Evolutionary conservation across 2,888 invertebrate genomes (phyloP).

Genomic region (Papilio elwesi): DNA sequence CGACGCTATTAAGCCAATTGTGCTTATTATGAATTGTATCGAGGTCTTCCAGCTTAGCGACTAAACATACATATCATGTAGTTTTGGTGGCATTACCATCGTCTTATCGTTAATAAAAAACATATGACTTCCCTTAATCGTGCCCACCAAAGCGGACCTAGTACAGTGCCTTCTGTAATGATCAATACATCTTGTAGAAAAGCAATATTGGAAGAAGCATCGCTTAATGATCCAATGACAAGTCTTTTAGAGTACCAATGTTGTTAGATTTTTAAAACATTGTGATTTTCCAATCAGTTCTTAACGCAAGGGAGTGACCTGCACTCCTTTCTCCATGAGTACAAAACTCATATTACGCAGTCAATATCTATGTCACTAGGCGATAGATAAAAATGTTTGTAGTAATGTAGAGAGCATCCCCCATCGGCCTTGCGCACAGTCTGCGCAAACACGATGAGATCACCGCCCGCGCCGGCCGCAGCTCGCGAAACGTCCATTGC

Average conservation of each 20-base stretch:
- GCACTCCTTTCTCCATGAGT: too few relatives aligned
- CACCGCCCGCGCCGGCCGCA: conserved; percentile 26
- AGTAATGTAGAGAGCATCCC: conserved; percentile 22
- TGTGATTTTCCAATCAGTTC: too few relatives aligned
- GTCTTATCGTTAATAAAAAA: background rate
- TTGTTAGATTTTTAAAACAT: too few relatives aligned
- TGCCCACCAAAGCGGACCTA: too few relatives aligned
- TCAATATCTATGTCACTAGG: too few relatives aligned
- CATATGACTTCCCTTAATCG: background rate
- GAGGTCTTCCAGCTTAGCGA: conserved; percentile 29
- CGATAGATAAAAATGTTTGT: conserved; percentile 34
- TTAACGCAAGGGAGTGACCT: too few relatives aligned
- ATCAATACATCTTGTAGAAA: too few relatives aligned
- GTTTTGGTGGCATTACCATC: background rate
- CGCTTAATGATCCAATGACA: too few relatives aligned
- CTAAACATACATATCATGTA: conserved; percentile 22
- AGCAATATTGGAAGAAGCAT: too few relatives aligned
- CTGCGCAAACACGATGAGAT: conserved; percentile 40
- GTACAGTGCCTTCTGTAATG: too few relatives aligned
- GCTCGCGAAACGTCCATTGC: conserved; percentile 16
- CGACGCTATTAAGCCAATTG: conserved; percentile 18
- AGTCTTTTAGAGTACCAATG: too few relatives aligned
- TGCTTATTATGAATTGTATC: conserved; percentile 40
- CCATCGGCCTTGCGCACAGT: conserved; percentile 34
- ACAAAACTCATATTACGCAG: too few relatives aligned